Conservation (phyloP, 2,888 invertebrate genomes). For the Oligia strigilis region DNA sequence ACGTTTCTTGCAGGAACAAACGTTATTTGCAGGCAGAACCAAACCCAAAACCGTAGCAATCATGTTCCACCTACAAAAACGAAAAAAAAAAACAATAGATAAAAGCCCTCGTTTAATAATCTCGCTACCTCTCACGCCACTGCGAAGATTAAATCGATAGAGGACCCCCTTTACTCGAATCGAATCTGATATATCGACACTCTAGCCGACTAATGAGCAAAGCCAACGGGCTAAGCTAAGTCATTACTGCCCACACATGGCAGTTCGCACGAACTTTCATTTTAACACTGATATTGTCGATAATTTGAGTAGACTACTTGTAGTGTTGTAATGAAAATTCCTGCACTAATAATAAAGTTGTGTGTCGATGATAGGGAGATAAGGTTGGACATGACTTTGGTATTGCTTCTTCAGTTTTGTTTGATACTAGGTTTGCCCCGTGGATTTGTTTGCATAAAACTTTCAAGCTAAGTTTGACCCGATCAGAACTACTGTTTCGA, state of each 20-base stretch:
- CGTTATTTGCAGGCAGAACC: not conserved
- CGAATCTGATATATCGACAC: conserved; percentile 81
- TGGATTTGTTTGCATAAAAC: not conserved
- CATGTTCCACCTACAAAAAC: conserved; percentile 21
- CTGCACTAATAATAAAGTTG: conserved; percentile 76
- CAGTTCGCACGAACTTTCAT: conserved; percentile 84
- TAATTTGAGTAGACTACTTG: conserved; percentile 73
- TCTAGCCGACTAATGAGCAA: conserved; percentile 85
- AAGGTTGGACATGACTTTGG: conserved; percentile 34
- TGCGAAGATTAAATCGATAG: conserved; percentile 75
- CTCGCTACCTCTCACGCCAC: conserved; percentile 63
- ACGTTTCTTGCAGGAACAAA: not conserved
- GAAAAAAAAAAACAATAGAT: conserved; percentile 41
- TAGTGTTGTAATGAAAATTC: conserved; percentile 81
- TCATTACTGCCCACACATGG: conserved; percentile 81
- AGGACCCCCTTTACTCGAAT: conserved; percentile 75
- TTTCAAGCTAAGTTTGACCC: not conserved
- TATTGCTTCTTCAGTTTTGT: conserved; percentile 39
- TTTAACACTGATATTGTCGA: conserved; percentile 75
- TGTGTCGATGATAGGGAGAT: conserved; percentile 56
- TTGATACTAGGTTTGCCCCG: not conserved
- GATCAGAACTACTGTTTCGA: not conserved
- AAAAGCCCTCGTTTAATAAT: conserved; percentile 57
- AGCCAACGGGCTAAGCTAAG: conserved; percentile 81
- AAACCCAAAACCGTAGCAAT: conserved; percentile 16